Base-by-base conservation (phyloP, 2,888 invertebrate species). In the Oligia strigilis region DNA sequence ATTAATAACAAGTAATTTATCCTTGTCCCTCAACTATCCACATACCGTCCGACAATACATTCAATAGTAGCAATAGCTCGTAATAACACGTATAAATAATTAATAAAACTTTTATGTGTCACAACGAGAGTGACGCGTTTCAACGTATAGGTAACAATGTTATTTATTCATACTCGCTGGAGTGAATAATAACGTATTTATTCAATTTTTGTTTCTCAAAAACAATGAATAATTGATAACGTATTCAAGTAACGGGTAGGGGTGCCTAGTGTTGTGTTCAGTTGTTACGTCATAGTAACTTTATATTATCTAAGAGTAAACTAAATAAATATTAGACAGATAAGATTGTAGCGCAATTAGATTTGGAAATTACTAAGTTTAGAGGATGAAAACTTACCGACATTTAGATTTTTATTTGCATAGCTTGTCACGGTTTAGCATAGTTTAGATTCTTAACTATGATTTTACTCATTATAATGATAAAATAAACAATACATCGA, bases 351-450 rank as follows among this genome's bases (percentile, higher is more conserved):
- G 95, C 92, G 91, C 84, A 80, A 90, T 94, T 95, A 93, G 93
- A 94, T 94, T 95, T 87, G 90, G 90, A 91, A 93, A 94, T 94
- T 94, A 96, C 96, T 97, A 96, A 94, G 97, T 97, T 97, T 97
- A 97, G 97, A 97, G 97, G 97, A 97, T 97, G 97, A 93, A 94
- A 95, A 95, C 91, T 92, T 94, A 93, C 91, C 89, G 91, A 94
- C 92, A 93, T 93, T 92, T 96, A 96, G 95, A 92, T 84, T 87
- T 93, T 95, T 62, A 91, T 95, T 96, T 96, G 93, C 93, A 93
- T 96, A 96, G 95, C 84, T 87, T 88, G 80, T 93, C 92, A 92
- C 91, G 80, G 84, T 88, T 87, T 95, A 96, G 95, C 80, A 88
- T 96, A 96, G 96, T 93, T 95, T 97, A 96, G 96, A 93, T 85